Evolutionary conservation across 2,113 vertebrate genomes (phyloP).

Genomic region (Elaphurus davidianus): DNA sequence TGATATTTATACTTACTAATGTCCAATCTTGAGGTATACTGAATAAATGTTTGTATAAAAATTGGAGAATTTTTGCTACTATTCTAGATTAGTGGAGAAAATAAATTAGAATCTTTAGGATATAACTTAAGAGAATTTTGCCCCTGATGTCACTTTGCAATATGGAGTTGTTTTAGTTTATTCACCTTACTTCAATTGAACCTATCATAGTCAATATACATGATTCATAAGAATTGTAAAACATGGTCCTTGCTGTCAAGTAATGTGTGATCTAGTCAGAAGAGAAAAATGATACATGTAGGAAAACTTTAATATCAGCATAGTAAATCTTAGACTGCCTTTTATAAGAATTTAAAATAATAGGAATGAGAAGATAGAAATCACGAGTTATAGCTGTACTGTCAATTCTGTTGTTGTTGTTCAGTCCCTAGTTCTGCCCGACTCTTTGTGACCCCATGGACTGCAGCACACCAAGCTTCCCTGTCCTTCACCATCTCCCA

Average conservation of each 20-base stretch:
- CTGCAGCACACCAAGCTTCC: background rate
- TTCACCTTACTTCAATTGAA: background rate
- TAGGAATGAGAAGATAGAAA: background rate
- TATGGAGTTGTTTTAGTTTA: background rate
- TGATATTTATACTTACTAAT: background rate
- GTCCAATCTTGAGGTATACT: background rate
- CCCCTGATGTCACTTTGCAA: background rate
- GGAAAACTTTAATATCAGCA: background rate
- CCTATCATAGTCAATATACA: background rate
- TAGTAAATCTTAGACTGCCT: background rate
- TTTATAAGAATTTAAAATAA: background rate
- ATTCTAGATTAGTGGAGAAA: background rate
- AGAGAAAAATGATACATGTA: background rate
- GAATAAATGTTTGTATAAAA: background rate
- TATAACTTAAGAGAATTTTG: background rate
- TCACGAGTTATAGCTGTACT: background rate
- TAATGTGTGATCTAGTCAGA: background rate
- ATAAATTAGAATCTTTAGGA: background rate
- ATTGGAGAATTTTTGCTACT: background rate
- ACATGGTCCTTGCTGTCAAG: background rate
- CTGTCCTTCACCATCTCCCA: rapidly evolving
- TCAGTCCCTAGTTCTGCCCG: background rate
- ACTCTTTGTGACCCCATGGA: background rate
- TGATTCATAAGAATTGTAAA: background rate
- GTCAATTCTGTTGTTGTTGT: background rate